These are phyloP conservation scores for Pollimyrus isidori DNA, from an alignment of 2,113 vertebrate genomes.

Conservation along the genomic window DNA sequence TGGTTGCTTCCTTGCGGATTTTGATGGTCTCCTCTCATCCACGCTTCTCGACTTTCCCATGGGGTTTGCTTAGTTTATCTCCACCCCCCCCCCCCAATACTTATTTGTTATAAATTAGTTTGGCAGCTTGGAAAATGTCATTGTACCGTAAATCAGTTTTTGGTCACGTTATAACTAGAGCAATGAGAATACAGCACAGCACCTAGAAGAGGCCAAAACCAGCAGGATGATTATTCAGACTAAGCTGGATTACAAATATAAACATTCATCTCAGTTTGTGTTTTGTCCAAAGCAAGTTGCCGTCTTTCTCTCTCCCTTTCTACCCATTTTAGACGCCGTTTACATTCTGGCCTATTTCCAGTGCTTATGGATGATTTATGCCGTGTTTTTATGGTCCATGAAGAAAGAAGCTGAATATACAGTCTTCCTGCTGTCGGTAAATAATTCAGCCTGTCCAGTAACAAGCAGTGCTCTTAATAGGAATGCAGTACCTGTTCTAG, in stretches of 20 bases:
- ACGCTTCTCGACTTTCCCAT: constrained; percentile 67
- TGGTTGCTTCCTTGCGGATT: constrained; percentile 74
- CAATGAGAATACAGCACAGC: not conserved
- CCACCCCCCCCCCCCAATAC: not conserved
- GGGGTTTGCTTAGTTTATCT: constrained; percentile 48
- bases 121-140: not conserved
- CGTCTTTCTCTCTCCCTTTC: not conserved
- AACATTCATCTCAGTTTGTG: not conserved
- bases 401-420: constrained; percentile 11
- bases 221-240: not conserved
- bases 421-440: constrained; percentile 56
- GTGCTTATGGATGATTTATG: constrained; percentile 49
- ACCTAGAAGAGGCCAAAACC: not conserved
- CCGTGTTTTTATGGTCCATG: constrained; percentile 39
- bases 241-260: not conserved
- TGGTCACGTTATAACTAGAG: not conserved
- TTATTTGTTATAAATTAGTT: not conserved
- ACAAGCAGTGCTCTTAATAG: constrained; percentile 64
- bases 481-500: constrained; percentile 61
- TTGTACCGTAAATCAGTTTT: not conserved
- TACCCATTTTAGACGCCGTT: not conserved
- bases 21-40: constrained; percentile 61
- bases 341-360: constrained; percentile 9
- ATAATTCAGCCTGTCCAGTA: constrained; percentile 67
- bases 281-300: not conserved